These are phyloP conservation scores for Hydropotes inermis DNA, from an alignment of 2,113 vertebrate genomes.

Conservation along the genomic window DNA sequence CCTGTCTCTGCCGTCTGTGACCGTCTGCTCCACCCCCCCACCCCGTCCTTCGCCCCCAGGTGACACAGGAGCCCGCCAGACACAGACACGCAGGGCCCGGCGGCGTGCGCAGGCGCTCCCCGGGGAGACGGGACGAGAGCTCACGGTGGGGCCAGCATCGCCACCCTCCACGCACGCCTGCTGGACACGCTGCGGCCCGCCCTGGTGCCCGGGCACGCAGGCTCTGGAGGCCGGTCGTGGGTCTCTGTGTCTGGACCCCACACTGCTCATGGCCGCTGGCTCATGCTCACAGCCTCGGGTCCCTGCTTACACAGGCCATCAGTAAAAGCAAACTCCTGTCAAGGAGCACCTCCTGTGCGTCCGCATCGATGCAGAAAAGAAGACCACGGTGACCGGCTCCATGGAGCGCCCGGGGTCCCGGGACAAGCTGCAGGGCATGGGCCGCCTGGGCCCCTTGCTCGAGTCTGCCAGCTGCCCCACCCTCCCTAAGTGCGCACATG, in stretches of 20 bases:
- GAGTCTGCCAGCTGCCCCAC: not conserved
- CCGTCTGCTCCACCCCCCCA: not conserved
- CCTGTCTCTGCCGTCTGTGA: not conserved
- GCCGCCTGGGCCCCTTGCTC: fast-evolving
- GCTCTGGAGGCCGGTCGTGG: not conserved
- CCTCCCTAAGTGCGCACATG: not conserved
- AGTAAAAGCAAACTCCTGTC: not conserved
- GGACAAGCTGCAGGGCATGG: fast-evolving
- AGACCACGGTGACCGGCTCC: fast-evolving
- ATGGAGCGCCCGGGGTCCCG: fast-evolving
- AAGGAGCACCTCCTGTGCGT: fast-evolving
- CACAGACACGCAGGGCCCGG: fast-evolving
- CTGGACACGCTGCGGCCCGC: fast-evolving
- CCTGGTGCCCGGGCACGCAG: fast-evolving
- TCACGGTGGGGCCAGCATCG: not conserved
- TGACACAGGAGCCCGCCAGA: not conserved
- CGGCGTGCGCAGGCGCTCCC: not conserved
- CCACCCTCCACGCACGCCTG: fast-evolving
- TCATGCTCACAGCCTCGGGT: not conserved
- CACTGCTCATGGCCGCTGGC: fast-evolving
- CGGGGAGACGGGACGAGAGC: not conserved
- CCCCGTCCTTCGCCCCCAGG: not conserved
- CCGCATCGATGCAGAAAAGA: not conserved
- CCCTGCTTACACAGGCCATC: not conserved
- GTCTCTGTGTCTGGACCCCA: not conserved